These are phyloP conservation scores for Calameuta filiformis DNA, from an alignment of 2,888 invertebrate genomes.

Conservation along the genomic window DNA sequence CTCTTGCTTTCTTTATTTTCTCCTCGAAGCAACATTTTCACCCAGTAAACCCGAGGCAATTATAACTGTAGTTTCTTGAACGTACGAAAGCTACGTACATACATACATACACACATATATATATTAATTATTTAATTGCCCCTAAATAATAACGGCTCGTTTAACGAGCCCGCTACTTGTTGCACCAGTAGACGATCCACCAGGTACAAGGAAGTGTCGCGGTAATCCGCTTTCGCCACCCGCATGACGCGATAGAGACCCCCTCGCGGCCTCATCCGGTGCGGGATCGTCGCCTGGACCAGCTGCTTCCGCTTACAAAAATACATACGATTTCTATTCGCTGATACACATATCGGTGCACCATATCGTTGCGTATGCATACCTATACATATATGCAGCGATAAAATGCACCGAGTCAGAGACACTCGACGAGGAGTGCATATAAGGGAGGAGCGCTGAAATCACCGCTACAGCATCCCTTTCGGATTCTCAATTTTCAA, in stretches of 20 bases:
- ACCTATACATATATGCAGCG: neutral
- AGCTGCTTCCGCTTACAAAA: neutral
- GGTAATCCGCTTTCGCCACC: neutral
- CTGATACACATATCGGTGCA: too few relatives aligned
- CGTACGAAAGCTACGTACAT: neutral
- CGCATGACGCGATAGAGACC: neutral
- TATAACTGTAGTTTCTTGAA: neutral
- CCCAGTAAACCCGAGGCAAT: neutral
- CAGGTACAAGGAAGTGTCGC: neutral
- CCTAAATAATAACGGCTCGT: neutral
- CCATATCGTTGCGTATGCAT: too few relatives aligned
- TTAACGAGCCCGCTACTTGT: neutral
- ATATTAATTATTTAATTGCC: neutral
- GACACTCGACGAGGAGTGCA: neutral
- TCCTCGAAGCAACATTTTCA: neutral
- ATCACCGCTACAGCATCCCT: neutral
- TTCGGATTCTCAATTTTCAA: neutral
- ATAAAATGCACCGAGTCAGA: neutral
- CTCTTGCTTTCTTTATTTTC: neutral
- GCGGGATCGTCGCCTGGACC: neutral
- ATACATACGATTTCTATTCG: neutral
- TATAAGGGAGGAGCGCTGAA: neutral
- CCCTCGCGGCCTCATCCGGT: too few relatives aligned
- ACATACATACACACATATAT: too few relatives aligned
- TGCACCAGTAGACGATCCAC: neutral